These are phyloP conservation scores for Esox masquinongy DNA, from an alignment of 2,797 vertebrate genomes.

Conservation along the genomic window DNA sequence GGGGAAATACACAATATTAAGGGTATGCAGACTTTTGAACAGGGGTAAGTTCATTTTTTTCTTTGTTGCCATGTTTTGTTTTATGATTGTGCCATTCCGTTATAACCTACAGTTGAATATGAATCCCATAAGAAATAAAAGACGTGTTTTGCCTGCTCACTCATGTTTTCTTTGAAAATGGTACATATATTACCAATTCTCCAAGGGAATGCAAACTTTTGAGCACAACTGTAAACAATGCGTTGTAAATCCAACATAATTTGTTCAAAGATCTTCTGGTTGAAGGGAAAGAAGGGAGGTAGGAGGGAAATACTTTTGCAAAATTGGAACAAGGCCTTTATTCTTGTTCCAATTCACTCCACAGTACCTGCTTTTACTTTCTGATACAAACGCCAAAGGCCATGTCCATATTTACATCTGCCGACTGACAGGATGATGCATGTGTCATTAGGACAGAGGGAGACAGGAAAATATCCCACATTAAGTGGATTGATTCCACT, in stretches of 20 bases:
- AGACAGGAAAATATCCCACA: slow-evolving; percentile 33
- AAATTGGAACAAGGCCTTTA: not conserved
- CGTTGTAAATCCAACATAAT: not conserved
- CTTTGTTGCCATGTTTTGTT: too few relatives aligned
- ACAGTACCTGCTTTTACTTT: not conserved
- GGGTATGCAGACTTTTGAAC: too few relatives aligned
- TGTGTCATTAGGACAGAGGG: slow-evolving; percentile 54
- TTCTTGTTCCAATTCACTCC: not conserved
- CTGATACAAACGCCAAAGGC: not conserved
- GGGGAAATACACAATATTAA: too few relatives aligned
- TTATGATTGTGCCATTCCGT: too few relatives aligned
- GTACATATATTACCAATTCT: too few relatives aligned
- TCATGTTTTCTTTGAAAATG: too few relatives aligned
- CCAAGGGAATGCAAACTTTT: too few relatives aligned
- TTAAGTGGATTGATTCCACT: slow-evolving; percentile 57
- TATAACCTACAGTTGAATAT: too few relatives aligned
- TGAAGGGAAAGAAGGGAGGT: not conserved
- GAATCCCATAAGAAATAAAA: too few relatives aligned
- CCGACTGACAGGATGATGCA: slow-evolving; percentile 59
- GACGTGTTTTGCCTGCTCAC: too few relatives aligned
- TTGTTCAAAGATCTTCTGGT: not conserved
- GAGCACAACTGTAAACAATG: too few relatives aligned
- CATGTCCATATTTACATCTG: slow-evolving; percentile 51
- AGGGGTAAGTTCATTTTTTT: too few relatives aligned
- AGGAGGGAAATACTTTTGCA: not conserved